Percentiles rank a stretch among this genome's conserved stretches.
These are phyloP conservation scores for Perithous albicinctus DNA, from an alignment of 2,888 invertebrate species.

Conservation along the genomic window DNA sequence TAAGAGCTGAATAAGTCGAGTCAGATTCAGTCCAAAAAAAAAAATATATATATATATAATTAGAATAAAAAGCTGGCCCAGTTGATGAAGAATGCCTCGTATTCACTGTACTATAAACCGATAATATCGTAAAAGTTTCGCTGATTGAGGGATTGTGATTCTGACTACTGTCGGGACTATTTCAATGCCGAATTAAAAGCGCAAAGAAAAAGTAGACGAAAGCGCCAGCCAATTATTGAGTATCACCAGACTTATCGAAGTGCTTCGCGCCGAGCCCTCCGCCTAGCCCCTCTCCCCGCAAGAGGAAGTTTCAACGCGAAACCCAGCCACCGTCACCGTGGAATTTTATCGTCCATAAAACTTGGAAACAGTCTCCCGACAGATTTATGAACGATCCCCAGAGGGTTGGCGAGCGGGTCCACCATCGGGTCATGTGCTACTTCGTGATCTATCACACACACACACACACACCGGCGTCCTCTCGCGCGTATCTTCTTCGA, in stretches of 20 bases:
- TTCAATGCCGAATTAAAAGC: conserved; percentile 31
- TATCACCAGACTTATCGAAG: conserved; percentile 39
- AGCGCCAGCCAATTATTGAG: conserved; percentile 52
- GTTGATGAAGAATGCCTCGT: no score
- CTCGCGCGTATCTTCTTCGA: conserved; percentile 4
- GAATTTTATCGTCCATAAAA: conserved; percentile 65
- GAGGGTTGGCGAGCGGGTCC: conserved; percentile 19
- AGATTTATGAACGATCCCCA: conserved; percentile 58
- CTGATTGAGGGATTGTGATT: no score
- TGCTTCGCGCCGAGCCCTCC: conserved; percentile 18
- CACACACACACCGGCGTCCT: not conserved
- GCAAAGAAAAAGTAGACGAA: conserved; percentile 9
- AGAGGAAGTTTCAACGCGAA: conserved; percentile 49
- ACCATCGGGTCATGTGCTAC: conserved; percentile 21
- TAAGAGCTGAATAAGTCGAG: no score
- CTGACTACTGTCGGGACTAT: no score
- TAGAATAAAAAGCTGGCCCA: no score
- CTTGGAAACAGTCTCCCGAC: conserved; percentile 56
- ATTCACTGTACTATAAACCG: no score
- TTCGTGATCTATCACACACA: conserved; percentile 48
- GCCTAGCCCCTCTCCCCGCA: no score
- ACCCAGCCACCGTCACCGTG: conserved; percentile 31
- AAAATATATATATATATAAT: no score
- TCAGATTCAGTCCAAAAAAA: no score
- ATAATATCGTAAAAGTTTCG: no score